Evolutionary conservation across 2,888 invertebrate genomes (phyloP), one percentile per base, ranked within the genome.

Genomic region (Pandemis heparana): DNA sequence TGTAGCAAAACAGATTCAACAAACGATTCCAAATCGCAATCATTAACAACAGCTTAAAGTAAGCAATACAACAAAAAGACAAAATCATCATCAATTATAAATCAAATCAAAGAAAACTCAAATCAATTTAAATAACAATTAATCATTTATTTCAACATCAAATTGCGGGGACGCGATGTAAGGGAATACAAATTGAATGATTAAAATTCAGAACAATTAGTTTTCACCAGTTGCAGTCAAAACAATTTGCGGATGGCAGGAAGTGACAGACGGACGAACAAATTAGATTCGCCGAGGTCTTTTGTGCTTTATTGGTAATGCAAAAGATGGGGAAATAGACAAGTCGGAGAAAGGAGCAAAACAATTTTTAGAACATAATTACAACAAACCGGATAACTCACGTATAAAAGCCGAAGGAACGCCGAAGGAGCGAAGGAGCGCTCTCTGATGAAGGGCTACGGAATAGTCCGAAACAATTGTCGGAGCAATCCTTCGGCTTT

Each of bases 131-230:
- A 65, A 65, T 51, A 38, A 48, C 51, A 53, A 66, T 71, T 71
- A 60, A 66, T 70, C 41, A 63, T 70, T 66, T 48, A 71, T 66
- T 71, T 61, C 48, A 46, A 41, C 41, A 48, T 18, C 23, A 66
- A 51, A 48, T 61, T 46, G 56, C 8, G 12, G 38, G 59, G 18
- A 66, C 14, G 18, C 32, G n/a, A 51, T 39, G 9, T 56, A 9
- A 18, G 18, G 23, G 56, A 48, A 48, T 48, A 18, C 43, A 66
- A 66, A 71, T 66, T 71, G 71, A 71, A 71, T 71, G 71, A 71
- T 71, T 71, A 71, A 71, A 71, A 71, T 71, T 71, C 71, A 66
- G 51, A 51, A 59, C 71, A 71, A 71, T 71, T 66, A 61, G 66
- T 71, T 71, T 23, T 46, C 12, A 1, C n/a, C 46, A 65, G 48